Conservation (phyloP, 2,797 vertebrate genomes). For the Lithobates pipiens region DNA sequence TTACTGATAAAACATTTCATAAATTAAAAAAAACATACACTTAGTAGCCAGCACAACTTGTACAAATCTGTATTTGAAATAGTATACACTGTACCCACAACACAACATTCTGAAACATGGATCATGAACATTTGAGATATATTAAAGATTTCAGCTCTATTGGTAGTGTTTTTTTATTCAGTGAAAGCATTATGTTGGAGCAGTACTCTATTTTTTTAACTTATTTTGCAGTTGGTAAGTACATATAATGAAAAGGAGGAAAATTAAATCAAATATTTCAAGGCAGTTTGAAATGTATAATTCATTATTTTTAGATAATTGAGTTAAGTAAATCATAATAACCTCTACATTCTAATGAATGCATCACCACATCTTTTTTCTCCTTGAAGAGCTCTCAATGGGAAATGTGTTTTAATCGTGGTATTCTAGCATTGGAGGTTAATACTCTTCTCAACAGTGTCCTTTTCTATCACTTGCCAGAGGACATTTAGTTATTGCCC, state of each 20-base stretch:
- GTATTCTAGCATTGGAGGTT: slow-evolving; percentile 19
- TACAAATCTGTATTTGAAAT: background rate
- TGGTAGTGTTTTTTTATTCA: background rate
- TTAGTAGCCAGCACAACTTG: background rate
- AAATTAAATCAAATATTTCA: slow-evolving; percentile 43
- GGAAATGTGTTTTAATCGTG: slow-evolving; percentile 27
- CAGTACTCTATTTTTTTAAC: background rate
- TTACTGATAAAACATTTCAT: too few relatives aligned
- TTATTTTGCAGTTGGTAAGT: slow-evolving; percentile 12
- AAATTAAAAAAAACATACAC: too few relatives aligned
- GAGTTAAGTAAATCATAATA: slow-evolving; percentile 42
- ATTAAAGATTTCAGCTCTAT: background rate
- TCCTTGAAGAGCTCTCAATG: slow-evolving; percentile 36
- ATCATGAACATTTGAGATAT: too few relatives aligned
- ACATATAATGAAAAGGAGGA: slow-evolving; percentile 3
- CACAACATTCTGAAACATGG: background rate
- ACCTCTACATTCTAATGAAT: slow-evolving; percentile 48
- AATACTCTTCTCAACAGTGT: slow-evolving; percentile 24
- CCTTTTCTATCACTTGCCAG: background rate
- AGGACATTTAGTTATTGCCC: slow-evolving; percentile 19
- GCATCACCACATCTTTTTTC: slow-evolving; percentile 24
- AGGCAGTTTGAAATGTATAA: slow-evolving; percentile 25
- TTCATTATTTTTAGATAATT: slow-evolving; percentile 43
- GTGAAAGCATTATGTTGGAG: background rate
- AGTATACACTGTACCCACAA: background rate